Evolutionary conservation across 2,113 vertebrate genomes (phyloP).

Genomic region (Pangasianodon hypophthalmus): DNA sequence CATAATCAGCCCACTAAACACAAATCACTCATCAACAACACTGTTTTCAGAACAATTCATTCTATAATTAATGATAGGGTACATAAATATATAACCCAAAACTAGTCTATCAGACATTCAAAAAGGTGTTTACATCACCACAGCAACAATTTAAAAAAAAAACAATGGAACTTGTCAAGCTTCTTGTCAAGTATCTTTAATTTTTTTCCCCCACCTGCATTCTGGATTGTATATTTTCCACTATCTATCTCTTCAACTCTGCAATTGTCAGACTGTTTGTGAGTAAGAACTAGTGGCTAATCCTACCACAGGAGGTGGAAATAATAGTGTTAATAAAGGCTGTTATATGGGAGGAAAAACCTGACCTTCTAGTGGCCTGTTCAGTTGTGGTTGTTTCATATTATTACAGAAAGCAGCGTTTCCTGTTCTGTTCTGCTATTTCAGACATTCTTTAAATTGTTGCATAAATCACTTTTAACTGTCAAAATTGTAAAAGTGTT

Average conservation of each 20-base stretch:
- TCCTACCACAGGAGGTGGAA: neutral
- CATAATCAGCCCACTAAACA: neutral
- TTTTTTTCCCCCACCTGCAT: neutral
- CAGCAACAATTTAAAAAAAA: neutral
- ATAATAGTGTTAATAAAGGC: neutral
- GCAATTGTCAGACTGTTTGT: neutral
- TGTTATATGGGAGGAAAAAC: neutral
- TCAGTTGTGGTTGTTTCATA: constrained; percentile 16
- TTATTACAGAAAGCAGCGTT: constrained; percentile 31
- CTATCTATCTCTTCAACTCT: neutral
- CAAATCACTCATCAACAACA: neutral
- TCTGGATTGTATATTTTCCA: no score
- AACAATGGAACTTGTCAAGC: neutral
- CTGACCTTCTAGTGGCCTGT: neutral
- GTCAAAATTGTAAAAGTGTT: constrained; percentile 10
- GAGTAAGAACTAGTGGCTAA: no score
- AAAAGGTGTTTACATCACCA: neutral
- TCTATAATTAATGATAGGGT: neutral
- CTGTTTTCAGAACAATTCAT: neutral
- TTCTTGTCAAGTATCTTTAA: neutral
- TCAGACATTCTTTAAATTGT: constrained; percentile 1
- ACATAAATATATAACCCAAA: neutral
- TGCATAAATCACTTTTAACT: constrained; percentile 37
- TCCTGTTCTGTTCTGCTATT: constrained; percentile 30
- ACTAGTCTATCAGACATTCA: neutral